Percentiles rank a stretch among this genome's conserved stretches.
Evolutionary conservation across 2,113 vertebrate genomes (phyloP).

Genomic region (Pygoscelis adeliae): DNA sequence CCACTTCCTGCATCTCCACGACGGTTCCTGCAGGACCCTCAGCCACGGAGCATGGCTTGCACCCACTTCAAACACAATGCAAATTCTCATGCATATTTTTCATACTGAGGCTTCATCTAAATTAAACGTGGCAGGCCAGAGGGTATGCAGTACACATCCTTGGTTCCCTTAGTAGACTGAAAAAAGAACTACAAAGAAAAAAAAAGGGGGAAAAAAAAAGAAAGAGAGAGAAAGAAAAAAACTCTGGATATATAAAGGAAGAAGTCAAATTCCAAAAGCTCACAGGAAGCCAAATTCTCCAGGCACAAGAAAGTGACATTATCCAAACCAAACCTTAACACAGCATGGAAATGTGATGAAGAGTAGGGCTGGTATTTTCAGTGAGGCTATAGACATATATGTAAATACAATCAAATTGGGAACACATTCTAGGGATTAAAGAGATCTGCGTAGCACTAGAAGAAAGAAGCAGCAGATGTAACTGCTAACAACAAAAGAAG

Average conservation of each 20-base stretch:
- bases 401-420: constrained; percentile 69
- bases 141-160: constrained; percentile 15
- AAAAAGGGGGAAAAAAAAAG: rapidly evolving
- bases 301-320: constrained; percentile 52
- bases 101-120: constrained; percentile 45
- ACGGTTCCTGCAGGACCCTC: constrained; percentile 29
- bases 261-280: constrained; percentile 44
- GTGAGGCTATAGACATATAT: constrained; percentile 42
- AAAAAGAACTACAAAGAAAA: neutral
- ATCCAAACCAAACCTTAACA: constrained; percentile 52
- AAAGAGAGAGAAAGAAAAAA: neutral
- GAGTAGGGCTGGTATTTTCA: constrained; percentile 53
- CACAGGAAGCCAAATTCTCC: constrained; percentile 45
- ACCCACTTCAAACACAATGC: constrained; percentile 60
- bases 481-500: constrained; percentile 40
- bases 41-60: neutral
- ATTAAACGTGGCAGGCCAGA: neutral
- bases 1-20: constrained; percentile 24
- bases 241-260: neutral
- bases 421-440: constrained; percentile 76
- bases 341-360: constrained; percentile 61
- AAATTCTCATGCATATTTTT: constrained; percentile 45
- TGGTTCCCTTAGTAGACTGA: neutral
- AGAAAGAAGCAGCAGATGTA: constrained; percentile 57
- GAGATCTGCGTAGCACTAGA: constrained; percentile 58